Percentiles rank a stretch among this genome's conserved stretches.
Conservation (phyloP, 2,113 vertebrate genomes). For the Nesoenas mayeri region DNA sequence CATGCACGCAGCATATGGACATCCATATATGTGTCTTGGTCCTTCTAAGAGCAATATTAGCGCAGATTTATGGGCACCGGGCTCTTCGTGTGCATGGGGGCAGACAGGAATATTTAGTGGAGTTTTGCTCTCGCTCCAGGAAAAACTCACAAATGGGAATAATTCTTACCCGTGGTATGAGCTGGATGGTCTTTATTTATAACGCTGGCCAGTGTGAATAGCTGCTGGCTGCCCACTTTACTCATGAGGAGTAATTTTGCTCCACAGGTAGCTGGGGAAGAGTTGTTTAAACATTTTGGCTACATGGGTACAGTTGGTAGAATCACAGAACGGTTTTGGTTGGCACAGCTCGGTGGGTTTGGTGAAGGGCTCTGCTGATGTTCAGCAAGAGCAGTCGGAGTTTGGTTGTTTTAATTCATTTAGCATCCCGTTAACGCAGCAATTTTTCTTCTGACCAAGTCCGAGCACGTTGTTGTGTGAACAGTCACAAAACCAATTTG, state of each 20-base stretch:
- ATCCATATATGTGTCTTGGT: background rate
- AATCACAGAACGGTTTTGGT: too few species aligned
- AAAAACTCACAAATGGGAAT: slow-evolving; percentile 58
- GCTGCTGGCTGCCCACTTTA: background rate
- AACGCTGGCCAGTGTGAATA: rapidly evolving
- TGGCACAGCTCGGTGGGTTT: background rate
- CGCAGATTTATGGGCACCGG: slow-evolving; percentile 10
- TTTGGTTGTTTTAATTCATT: rapidly evolving
- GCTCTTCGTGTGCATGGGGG: background rate
- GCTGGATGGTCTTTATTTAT: slow-evolving; percentile 36
- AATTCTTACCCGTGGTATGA: background rate
- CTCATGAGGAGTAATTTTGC: background rate
- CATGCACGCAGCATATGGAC: rapidly evolving
- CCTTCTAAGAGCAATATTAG: background rate
- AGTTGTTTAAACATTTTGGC: rapidly evolving
- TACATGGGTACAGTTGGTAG: background rate
- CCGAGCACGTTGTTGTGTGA: background rate
- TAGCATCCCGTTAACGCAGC: background rate
- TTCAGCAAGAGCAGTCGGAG: too few species aligned
- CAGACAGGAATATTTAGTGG: slow-evolving; percentile 54
- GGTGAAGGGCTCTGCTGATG: background rate
- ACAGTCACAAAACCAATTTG: background rate
- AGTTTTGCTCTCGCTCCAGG: slow-evolving; percentile 49
- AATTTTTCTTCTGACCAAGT: background rate
- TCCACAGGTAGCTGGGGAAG: rapidly evolving